Evolutionary conservation across 30 jellyfish, hydroid and myxozoan species (phyloP), one percentile per base, ranked within the genome.

Genomic region (Phacellophora camtschatica): DNA sequence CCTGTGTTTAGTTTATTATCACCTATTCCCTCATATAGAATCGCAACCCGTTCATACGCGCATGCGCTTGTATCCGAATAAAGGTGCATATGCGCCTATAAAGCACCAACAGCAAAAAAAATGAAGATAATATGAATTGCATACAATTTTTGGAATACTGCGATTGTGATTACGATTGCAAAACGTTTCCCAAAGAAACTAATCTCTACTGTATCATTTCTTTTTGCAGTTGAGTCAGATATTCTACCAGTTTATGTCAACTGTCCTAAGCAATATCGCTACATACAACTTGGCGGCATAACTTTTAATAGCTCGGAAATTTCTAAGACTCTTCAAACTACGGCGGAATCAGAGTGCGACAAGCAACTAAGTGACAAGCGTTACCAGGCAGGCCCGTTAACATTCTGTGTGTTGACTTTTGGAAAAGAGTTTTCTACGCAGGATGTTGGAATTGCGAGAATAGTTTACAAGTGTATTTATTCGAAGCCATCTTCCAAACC

Each of bases 401-500:
- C 74, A 13, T 23, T 64, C 15, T 80, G 91, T 75, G 50, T 20
- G 46, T 37, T 80, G 25, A 63, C 91, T 16, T 80, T 80, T 64
- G 91, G 91, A 28, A 51, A 30, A 37, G 42, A 31, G 28, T 65
- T 63, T 31, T 43, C 83, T 31, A 80, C 61, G 1, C 67, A 80
- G 41, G 71, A 45, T 30, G 2, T 66, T 11, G 84, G 71, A 5
- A 37, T 31, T 19, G 27, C 62, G 2, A 71, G 89, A 23, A 71
- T 68, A 1, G 67, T 77, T 22, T 77, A 58, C 45, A 42, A 64
- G 16, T 77, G 89, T 72, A 18, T 50, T 32, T 32, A 24, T 25
- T 18, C 71, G 1, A 45, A 77, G 24, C 89, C 74, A 24, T 29
- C 12, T 36, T 27, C 25, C 2, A 42, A 39, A 9, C 84, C 71